These are phyloP conservation scores for Drosophila hydei DNA, from an alignment of 1,140 invertebrate species.

Conservation along the genomic window DNA sequence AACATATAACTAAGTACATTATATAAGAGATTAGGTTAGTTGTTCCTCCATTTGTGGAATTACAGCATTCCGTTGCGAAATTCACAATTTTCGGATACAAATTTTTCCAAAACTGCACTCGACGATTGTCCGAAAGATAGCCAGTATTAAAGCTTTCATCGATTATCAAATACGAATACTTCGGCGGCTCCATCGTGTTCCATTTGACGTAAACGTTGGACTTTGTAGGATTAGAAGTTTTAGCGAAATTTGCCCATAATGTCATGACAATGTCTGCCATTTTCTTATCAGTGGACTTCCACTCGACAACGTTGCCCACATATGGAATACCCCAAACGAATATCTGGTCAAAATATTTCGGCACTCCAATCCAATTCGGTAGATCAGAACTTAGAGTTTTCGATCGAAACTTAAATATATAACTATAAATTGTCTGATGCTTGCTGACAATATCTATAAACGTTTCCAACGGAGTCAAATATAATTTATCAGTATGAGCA, in stretches of 20 bases:
- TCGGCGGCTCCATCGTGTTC: conserved; percentile 87
- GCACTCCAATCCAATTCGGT: conserved; percentile 90
- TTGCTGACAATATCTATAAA: conserved; percentile 87
- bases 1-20: conserved; percentile 10
- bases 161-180: conserved; percentile 88
- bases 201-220: conserved; percentile 88
- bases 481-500: conserved; percentile 90
- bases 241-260: conserved; percentile 90
- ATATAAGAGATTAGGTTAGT: conserved; percentile 7
- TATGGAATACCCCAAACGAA: conserved; percentile 91
- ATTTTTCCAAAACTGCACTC: conserved; percentile 92
- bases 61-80: conserved; percentile 89
- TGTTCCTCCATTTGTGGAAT: conserved; percentile 76
- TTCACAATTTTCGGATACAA: conserved; percentile 90
- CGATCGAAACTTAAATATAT: conserved; percentile 90
- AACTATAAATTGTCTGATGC: conserved; percentile 87
- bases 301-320: conserved; percentile 86
- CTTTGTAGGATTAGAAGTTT: conserved; percentile 88
- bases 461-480: conserved; percentile 88
- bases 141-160: conserved; percentile 90
- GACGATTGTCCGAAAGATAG: conserved; percentile 89
- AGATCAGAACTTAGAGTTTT: conserved; percentile 87
- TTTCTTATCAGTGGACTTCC: conserved; percentile 90
- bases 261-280: conserved; percentile 90
- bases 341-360: conserved; percentile 91